These are phyloP conservation scores for Rhamnusium bicolor DNA, from an alignment of 2,888 invertebrate genomes.

Conservation along the genomic window DNA sequence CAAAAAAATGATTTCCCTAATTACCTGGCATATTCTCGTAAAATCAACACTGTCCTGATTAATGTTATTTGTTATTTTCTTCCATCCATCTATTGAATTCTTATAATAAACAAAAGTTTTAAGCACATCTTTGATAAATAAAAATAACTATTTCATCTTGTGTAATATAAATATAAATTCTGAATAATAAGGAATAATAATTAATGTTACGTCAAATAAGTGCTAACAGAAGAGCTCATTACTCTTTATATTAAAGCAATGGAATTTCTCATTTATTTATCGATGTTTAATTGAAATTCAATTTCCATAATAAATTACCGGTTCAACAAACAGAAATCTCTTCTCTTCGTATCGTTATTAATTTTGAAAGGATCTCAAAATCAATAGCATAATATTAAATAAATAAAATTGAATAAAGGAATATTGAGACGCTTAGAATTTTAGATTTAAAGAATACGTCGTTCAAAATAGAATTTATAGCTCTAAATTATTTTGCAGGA, in stretches of 20 bases:
- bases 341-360: not conserved
- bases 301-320: not conserved
- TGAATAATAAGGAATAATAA: not conserved
- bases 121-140: too few species aligned
- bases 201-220: not conserved
- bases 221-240: not conserved
- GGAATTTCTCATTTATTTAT: not conserved
- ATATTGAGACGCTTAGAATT: not conserved
- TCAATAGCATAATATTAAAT: not conserved
- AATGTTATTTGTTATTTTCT: too few species aligned
- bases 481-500: not conserved
- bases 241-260: not conserved
- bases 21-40: too few species aligned
- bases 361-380: conserved; percentile 3
- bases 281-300: not conserved
- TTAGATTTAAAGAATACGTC: conserved; percentile 9
- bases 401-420: not conserved
- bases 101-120: too few species aligned
- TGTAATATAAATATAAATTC: too few species aligned
- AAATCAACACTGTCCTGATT: too few species aligned
- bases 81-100: too few species aligned
- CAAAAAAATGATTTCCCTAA: too few species aligned
- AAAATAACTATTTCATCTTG: too few species aligned
- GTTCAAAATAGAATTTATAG: conserved; percentile 10
- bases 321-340: not conserved